Conservation (phyloP, 30 jellyfish, hydroid and myxozoan genomes). For the Aurelia aurita region DNA sequence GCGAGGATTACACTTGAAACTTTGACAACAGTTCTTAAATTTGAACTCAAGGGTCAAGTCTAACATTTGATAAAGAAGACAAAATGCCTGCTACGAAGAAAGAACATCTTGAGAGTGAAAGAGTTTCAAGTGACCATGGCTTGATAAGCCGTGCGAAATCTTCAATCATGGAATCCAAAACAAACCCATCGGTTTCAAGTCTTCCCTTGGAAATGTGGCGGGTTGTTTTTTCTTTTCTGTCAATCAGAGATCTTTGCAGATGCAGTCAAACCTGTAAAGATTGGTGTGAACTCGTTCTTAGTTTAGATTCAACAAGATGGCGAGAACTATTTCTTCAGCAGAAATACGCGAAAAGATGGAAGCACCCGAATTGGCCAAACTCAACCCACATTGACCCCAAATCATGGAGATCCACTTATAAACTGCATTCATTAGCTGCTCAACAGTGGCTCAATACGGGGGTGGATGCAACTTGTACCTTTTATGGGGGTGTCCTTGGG, state of each 20-base stretch:
- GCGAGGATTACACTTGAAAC: too few relatives aligned
- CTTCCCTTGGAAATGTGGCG: constrained; percentile 92
- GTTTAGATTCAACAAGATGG: constrained; percentile 94
- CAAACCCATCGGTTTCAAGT: not conserved
- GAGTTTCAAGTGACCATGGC: too few relatives aligned
- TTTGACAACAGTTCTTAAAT: too few relatives aligned
- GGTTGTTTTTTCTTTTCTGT: constrained; percentile 76
- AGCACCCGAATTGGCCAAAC: constrained; percentile 94
- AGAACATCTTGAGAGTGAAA: too few relatives aligned
- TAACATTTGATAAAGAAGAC: not conserved
- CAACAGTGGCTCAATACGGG: constrained; percentile 72
- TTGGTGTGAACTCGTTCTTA: constrained; percentile 76
- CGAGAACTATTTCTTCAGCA: constrained; percentile 76
- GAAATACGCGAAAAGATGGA: constrained; percentile 80
- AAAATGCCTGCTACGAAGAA: too few relatives aligned
- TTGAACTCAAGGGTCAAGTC: too few relatives aligned
- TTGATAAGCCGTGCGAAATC: too few relatives aligned
- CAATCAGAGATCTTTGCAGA: constrained; percentile 77
- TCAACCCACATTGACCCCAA: constrained; percentile 59
- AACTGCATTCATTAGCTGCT: constrained; percentile 60
- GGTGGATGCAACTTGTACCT: constrained; percentile 70
- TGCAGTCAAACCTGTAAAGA: constrained; percentile 84
- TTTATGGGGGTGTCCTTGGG: constrained; percentile 56
- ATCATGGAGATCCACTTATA: constrained; percentile 82
- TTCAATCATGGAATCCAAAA: too few relatives aligned